Evolutionary conservation across 2,888 invertebrate species (phyloP), one percentile per base, ranked within the genome.

Genomic region (Ischnura elegans): DNA sequence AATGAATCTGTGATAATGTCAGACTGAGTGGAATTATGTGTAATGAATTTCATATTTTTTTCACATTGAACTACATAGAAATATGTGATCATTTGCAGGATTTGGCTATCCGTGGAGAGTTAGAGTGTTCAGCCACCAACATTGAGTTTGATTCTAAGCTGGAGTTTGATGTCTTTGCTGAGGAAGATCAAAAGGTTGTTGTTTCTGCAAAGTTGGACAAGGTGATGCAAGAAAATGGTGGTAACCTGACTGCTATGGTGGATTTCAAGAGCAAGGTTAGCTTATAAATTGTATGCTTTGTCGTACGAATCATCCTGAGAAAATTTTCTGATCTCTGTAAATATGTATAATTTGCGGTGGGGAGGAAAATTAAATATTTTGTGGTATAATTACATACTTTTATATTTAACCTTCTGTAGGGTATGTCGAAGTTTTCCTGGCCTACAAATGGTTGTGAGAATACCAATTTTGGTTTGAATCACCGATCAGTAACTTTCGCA

Each of bases 131-230:
- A 94, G 46, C 94, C 93, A 47, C 93, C 93, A 95, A 96, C 93
- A 95, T 96, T 0, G 45, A 51, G 66, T 96, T 96, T 46, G 95
- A 96, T 51, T 95, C 95, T 0, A 96, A 96, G 93, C 16, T 97
- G 8, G 96, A 96, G 36, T 95, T 97, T 1, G 97, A 97, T 95
- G 95, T 97, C 3, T 97, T 97, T 95, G 96, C 96, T 10, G 96
- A 96, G 94, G 96, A 97, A 10, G 96, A 96, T 19, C 97, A 97
- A 94, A 97, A 97, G 95, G 96, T 97, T 86, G 95, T 96, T 4
- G 94, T 96, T 13, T 94, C 95, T 4, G 96, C 95, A 25, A 96
- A 96, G 93, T 51, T 94, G 93, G 90, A 95, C 94, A 43, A 94
- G 86, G 87, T 85, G 93, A 16, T 93, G 95, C 66, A 95, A 86